phyloP scores from a whole-genome alignment of 2,888 invertebrate species.

The Hartigia nigra region DNA sequence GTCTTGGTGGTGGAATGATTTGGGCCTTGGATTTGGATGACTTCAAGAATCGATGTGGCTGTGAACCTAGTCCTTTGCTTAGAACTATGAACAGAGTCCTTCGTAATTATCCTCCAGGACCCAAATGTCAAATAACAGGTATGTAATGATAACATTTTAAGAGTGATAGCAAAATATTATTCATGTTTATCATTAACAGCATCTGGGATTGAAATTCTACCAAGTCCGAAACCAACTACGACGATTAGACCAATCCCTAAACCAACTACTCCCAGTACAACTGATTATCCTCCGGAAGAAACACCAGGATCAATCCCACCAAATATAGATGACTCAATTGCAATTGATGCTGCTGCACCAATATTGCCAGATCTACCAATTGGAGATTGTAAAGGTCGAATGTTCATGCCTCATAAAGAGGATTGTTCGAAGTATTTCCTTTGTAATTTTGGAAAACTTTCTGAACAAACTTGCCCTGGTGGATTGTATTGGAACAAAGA shows the following conservation, averaged over 20 bases:
- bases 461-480: constrained; percentile 78
- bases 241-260: constrained; percentile 18
- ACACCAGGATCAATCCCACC: constrained; percentile 21
- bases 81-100: constrained; percentile 85
- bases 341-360: constrained; percentile 46
- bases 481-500: constrained; percentile 84
- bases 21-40: constrained; percentile 92
- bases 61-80: constrained; percentile 84
- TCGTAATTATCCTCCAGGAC: constrained; percentile 75
- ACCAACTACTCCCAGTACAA: constrained; percentile 15
- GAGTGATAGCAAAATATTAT: background rate
- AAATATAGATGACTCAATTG: constrained; percentile 50
- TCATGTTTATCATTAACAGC: background rate
- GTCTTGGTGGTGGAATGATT: constrained; percentile 87
- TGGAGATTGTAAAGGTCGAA: constrained; percentile 69
- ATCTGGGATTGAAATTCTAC: background rate
- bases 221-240: constrained; percentile 20
- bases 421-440: constrained; percentile 85
- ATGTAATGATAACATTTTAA: background rate
- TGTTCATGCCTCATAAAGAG: constrained; percentile 72
- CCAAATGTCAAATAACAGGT: constrained; percentile 71
- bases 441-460: constrained; percentile 80
- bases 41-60: constrained; percentile 83
- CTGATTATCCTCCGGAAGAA: background rate
- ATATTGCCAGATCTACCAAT: constrained; percentile 38